Evolutionary conservation across 2,797 vertebrate species (phyloP), one percentile per base, ranked within the genome.

Genomic region (Capromys pilorides): DNA sequence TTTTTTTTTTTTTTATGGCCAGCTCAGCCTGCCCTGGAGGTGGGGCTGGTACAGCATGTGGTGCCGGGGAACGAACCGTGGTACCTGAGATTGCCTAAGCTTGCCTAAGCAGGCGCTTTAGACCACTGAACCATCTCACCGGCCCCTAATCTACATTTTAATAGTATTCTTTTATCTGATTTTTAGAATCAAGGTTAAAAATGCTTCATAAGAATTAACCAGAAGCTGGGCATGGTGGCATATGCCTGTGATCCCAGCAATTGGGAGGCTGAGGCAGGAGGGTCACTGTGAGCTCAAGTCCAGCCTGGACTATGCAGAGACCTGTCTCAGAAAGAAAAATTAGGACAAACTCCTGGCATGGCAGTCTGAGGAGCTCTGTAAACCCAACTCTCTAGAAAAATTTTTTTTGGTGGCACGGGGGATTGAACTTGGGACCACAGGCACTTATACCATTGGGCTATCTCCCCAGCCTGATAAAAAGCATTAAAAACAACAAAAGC

Each of bases 101-200:
- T 51, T 51, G 51, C 10, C 51, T 49, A 51, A 13, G 51, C 13
- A 51, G 51, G 11, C 13, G 51, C 51, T 51, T 51, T 49, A 51
- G 9, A 11, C 51, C 11, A 51, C 51, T 51, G 51, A 51, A 11
- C 51, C 11, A 51, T 51, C 51, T 13, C 51, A 11, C 51, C 51
- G 12, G 9, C 51, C 51, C 51, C 62, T 36, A 54, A 80, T 41
- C 59, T 88, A 87, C 16, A 84, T 31, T 87, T 89, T 92, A 67
- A 81, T 77, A 41, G 39, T 59, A 90, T 78, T 61, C 51, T 45
- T 54, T 93, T 79, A 69, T 36, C 61, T 86, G 36, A 79, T 59
- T 89, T 93, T 92, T 90, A 62, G 54, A 85, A 94, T 67, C 73
- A 86, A 94, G 33, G 0, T 88, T 94, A 73, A 87, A 91, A 91